Percentiles rank a stretch among this genome's conserved stretches.
Evolutionary conservation across 2,888 invertebrate species (phyloP).

Genomic region (Nomada hirtipes): DNA sequence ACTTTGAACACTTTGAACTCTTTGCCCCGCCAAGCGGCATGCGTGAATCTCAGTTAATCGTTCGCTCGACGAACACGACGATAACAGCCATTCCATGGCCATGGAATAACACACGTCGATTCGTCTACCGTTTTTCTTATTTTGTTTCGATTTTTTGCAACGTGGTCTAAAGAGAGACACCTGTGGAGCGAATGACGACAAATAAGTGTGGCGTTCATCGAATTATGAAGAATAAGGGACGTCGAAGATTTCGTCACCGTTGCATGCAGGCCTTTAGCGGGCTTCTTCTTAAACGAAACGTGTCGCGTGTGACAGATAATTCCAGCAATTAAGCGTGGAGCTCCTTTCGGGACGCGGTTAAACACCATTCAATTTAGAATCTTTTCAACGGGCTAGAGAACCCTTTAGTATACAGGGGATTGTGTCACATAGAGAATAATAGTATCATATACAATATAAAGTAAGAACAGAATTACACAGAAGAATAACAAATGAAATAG

Average conservation of each 20-base stretch:
- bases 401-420: too few species aligned
- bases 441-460: too few species aligned
- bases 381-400: too few species aligned
- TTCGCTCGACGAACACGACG: background rate
- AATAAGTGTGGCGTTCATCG: background rate
- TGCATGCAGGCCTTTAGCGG: background rate
- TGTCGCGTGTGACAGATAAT: background rate
- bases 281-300: background rate
- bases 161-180: too few species aligned
- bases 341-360: background rate
- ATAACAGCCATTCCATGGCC: slow-evolving; percentile 2
- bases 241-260: background rate
- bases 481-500: too few species aligned
- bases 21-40: background rate
- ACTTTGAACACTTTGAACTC: background rate
- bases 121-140: too few species aligned
- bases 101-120: background rate
- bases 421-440: too few species aligned
- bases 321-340: background rate
- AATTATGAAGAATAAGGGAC: background rate
- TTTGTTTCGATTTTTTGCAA: background rate
- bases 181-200: background rate
- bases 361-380: background rate
- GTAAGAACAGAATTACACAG: too few species aligned
- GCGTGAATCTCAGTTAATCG: slow-evolving; percentile 24